These are phyloP conservation scores for Channa argus DNA, from an alignment of 2,113 vertebrate species.

Conservation along the genomic window DNA sequence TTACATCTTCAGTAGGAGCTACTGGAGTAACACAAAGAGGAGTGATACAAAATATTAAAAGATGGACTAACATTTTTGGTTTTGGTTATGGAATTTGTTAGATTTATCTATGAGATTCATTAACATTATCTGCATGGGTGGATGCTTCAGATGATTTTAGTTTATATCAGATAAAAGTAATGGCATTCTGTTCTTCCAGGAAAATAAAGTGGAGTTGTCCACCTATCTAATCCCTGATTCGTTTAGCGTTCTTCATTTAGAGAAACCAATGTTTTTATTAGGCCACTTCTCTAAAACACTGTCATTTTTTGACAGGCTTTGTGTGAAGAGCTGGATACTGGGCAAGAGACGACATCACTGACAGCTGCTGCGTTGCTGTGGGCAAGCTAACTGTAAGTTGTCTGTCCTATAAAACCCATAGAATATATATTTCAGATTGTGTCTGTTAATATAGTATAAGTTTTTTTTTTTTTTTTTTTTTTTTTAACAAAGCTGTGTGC, in stretches of 20 bases:
- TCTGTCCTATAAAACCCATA: background rate
- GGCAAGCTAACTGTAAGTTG: conserved; percentile 77
- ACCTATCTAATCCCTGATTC: too few species aligned
- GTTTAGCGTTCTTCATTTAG: too few species aligned
- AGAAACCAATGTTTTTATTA: background rate
- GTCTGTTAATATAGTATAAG: background rate
- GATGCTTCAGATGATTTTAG: background rate
- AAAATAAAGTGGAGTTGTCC: background rate
- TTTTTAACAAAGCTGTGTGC: conserved; percentile 8
- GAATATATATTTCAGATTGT: background rate
- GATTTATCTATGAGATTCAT: too few species aligned
- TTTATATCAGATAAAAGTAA: background rate
- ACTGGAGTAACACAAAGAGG: too few species aligned
- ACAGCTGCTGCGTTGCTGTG: conserved; percentile 65
- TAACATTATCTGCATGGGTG: background rate
- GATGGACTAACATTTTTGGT: background rate
- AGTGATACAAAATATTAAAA: background rate
- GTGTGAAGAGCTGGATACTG: conserved; percentile 52
- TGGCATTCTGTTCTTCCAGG: background rate
- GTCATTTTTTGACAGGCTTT: conserved; percentile 65
- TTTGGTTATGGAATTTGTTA: background rate
- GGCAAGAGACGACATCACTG: conserved; percentile 43
- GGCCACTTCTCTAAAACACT: background rate
- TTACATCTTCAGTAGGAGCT: too few species aligned
- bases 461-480: background rate